Base-by-base conservation (phyloP, 2,888 invertebrate species). In the Cylindroiulus punctatus region DNA sequence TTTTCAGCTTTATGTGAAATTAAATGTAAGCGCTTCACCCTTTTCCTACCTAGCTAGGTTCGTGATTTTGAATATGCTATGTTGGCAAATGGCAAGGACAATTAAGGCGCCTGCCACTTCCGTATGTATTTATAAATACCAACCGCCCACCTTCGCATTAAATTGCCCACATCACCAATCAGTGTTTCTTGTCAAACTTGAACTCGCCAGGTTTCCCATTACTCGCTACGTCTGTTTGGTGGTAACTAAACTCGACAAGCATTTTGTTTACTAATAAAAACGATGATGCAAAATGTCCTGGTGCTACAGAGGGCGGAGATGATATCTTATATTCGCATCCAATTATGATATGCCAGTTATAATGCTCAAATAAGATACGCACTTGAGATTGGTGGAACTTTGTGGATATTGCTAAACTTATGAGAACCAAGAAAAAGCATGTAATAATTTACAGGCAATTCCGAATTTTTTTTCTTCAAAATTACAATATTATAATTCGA, bases 121-220 rank as follows among this genome's bases (percentile, higher is more conserved):
- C 65, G 65, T 12, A 10, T 65, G 65, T n/a, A 57, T 65, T 65
- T 65, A 7, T 65, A 65, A 65, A 65, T n/a, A 65, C 65, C 65
- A 22, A 22, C 65, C 65, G 26, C 65, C 65, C 26, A 65, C 65
- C 65, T 65, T 26, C 65, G 26, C 65, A 65, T 65, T 65, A 26
- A 22, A 26, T 65, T 65, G 65, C 65, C 65, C 65, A 65, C 65
- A 26, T 26, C n/a, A 3, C n/a, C n/a, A 0, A 22, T 26, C 65
- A 65, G 8, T 65, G 65, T 65, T 65, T 65, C 65, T 65, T 26
- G 65, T 65, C 65, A 65, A 65, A 65, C 65, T 65, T 65, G 65
- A 65, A 65, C 65, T 65, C n/a, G 22, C 65, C n/a, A 65, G 65
- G 65, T 65, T 65, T 26, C 26, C n/a, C 26, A 65, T 26, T 65